Percentiles rank a stretch among this genome's conserved stretches.
Conservation (phyloP, 2,113 vertebrate species). For the Nymphicus hollandicus region DNA sequence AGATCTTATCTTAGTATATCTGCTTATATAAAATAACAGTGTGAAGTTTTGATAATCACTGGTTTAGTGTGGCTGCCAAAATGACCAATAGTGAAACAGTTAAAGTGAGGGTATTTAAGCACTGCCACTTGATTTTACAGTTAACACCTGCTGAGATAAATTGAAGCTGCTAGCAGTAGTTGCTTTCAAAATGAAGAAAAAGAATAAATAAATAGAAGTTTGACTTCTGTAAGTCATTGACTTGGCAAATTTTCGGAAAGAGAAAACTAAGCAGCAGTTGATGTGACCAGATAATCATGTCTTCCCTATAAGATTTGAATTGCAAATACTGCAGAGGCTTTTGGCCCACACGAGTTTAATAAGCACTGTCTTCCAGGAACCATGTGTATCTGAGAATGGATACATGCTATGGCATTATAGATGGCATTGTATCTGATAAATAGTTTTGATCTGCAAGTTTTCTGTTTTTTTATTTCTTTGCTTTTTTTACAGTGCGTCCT, state of each 20-base stretch:
- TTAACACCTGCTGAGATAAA: not conserved
- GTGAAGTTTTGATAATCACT: not conserved
- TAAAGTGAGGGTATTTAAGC: not conserved
- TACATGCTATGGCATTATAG: not conserved
- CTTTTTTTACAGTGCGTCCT: not conserved
- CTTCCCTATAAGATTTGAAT: not conserved
- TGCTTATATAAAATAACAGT: not conserved
- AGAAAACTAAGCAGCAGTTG: not conserved
- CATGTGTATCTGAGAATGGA: not conserved
- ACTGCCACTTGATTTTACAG: not conserved
- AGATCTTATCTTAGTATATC: not conserved
- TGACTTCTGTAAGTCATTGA: not conserved
- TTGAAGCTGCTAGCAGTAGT: not conserved
- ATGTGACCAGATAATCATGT: not conserved
- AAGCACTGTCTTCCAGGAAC: not conserved
- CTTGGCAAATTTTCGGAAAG: not conserved
- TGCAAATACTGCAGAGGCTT: not conserved
- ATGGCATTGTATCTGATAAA: not conserved
- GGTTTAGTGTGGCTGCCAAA: not conserved
- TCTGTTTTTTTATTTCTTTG: not conserved
- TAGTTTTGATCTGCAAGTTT: not conserved
- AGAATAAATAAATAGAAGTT: not conserved
- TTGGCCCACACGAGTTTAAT: not conserved
- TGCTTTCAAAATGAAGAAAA: not conserved
- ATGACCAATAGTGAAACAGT: not conserved